These are phyloP conservation scores for Anguilla megastoma DNA, from an alignment of 2,797 vertebrate genomes.

Conservation along the genomic window DNA sequence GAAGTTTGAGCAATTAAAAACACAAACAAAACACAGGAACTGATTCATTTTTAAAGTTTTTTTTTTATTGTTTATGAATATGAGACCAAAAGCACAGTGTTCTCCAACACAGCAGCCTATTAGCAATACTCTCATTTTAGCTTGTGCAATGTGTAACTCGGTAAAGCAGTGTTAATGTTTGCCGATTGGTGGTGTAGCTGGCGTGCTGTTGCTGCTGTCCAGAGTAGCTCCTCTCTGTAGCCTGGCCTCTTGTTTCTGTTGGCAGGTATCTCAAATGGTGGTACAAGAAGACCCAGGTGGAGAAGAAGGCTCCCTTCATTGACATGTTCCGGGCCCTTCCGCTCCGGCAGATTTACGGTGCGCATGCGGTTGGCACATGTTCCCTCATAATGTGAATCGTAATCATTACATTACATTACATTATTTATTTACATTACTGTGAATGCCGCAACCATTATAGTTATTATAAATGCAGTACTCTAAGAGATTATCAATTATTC, in stretches of 20 bases:
- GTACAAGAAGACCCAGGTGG: conserved; percentile 88
- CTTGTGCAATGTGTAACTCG: background rate
- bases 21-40: background rate
- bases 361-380: conserved; percentile 43
- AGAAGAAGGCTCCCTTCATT: conserved; percentile 93
- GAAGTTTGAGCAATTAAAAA: background rate
- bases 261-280: conserved; percentile 90
- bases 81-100: background rate
- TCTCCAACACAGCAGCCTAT: background rate
- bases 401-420: no score
- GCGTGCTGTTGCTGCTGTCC: background rate
- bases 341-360: conserved; percentile 92
- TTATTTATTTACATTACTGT: no score
- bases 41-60: background rate
- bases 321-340: conserved; percentile 85
- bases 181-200: background rate
- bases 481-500: background rate
- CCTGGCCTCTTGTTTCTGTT: conserved; percentile 34
- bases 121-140: background rate
- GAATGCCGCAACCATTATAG: background rate
- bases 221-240: background rate
- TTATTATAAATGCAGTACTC: background rate
- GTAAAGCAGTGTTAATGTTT: background rate
- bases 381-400: no score
- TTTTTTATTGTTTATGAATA: background rate